These are phyloP conservation scores for Amiota minor DNA, from an alignment of 2,888 invertebrate species.

Conservation along the genomic window DNA sequence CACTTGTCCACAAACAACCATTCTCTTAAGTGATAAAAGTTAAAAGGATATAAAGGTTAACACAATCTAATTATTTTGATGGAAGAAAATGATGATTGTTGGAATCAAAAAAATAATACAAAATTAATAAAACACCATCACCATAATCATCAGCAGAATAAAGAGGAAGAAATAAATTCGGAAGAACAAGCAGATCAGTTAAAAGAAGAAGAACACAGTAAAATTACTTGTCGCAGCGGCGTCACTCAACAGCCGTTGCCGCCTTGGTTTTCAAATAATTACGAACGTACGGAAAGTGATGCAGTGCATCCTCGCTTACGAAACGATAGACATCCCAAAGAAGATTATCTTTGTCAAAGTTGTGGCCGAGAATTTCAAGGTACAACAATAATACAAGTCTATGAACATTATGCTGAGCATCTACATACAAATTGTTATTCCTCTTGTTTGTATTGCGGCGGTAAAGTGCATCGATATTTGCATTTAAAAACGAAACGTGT, in stretches of 20 bases:
- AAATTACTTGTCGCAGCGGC: background rate
- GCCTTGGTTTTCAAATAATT: constrained; percentile 28
- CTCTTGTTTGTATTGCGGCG: constrained; percentile 67
- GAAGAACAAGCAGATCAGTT: constrained; percentile 25
- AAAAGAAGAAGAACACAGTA: constrained; percentile 23
- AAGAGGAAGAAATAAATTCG: constrained; percentile 29
- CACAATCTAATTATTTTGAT: constrained; percentile 36
- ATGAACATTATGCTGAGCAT: constrained; percentile 63
- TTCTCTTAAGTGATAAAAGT: background rate
- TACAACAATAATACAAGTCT: constrained; percentile 61
- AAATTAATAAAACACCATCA: constrained; percentile 8
- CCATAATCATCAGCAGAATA: constrained; percentile 34
- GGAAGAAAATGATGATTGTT: constrained; percentile 45
- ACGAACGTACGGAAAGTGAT: constrained; percentile 65
- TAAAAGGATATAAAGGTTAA: background rate
- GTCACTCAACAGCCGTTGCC: background rate
- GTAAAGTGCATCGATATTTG: constrained; percentile 63
- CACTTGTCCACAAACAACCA: background rate
- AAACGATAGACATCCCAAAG: constrained; percentile 53
- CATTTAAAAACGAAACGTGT: constrained; percentile 39
- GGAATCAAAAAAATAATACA: no score
- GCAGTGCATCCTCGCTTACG: constrained; percentile 67
- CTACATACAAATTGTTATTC: constrained; percentile 48
- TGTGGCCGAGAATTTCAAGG: constrained; percentile 57
- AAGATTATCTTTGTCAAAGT: constrained; percentile 61